Conservation (phyloP, 2,797 vertebrate genomes). For the Acipenser transmontanus region DNA sequence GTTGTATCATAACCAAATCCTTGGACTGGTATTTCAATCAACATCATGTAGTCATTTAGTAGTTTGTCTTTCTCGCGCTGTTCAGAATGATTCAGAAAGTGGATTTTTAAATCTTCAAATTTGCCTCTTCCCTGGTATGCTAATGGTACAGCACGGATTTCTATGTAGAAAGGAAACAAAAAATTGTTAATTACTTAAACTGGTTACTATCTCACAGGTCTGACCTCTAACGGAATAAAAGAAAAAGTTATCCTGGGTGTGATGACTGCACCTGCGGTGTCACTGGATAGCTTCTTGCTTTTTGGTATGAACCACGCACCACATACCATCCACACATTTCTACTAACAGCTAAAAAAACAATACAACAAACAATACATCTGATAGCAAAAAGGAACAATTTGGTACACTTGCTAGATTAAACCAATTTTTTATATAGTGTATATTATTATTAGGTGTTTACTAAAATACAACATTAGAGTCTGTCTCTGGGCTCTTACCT, state of each 20-base stretch:
- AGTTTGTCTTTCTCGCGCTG: constrained; percentile 82
- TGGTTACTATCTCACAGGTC: too few relatives aligned
- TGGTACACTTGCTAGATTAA: too few relatives aligned
- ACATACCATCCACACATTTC: too few relatives aligned
- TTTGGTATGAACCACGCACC: too few relatives aligned
- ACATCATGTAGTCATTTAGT: constrained; percentile 79
- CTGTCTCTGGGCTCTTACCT: constrained; percentile 57
- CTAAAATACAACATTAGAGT: too few relatives aligned
- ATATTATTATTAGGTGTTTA: too few relatives aligned
- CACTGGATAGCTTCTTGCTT: too few relatives aligned
- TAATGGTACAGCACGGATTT: constrained; percentile 86
- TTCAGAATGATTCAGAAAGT: constrained; percentile 88
- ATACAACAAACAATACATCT: too few relatives aligned
- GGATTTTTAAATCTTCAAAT: constrained; percentile 87
- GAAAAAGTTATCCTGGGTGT: not conserved
- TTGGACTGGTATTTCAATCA: constrained; percentile 89
- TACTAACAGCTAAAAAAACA: too few relatives aligned
- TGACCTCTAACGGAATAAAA: not conserved
- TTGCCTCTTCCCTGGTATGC: constrained; percentile 77
- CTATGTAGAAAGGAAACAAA: constrained; percentile 43
- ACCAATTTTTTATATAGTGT: too few relatives aligned
- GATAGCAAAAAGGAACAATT: too few relatives aligned
- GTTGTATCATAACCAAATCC: constrained; percentile 82
- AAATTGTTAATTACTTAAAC: not conserved
- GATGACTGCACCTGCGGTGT: not conserved